These are phyloP conservation scores for Tetrax tetrax DNA, from an alignment of 2,113 vertebrate species.

Conservation along the genomic window DNA sequence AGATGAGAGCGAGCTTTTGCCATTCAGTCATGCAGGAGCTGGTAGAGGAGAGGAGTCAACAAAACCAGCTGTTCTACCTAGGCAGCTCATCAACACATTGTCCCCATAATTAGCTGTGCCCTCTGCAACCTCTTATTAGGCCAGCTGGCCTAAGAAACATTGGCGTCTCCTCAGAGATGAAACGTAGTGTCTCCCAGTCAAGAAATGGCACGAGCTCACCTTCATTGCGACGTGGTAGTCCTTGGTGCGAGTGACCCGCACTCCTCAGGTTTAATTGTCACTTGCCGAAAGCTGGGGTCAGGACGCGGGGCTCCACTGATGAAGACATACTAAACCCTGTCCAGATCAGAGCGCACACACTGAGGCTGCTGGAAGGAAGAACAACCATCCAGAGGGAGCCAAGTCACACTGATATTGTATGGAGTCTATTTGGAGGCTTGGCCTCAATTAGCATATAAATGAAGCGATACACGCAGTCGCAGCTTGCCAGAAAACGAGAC, in stretches of 20 bases:
- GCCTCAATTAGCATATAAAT: constrained; percentile 63
- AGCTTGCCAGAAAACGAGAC: constrained; percentile 19
- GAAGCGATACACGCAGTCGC: background rate
- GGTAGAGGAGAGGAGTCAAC: background rate
- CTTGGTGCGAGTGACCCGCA: rapidly evolving
- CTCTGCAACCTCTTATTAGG: background rate
- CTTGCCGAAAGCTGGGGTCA: background rate
- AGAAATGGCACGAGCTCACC: background rate
- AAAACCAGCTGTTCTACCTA: background rate
- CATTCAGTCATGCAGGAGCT: background rate
- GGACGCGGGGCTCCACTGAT: background rate
- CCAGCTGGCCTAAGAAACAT: background rate
- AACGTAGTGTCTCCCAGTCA: rapidly evolving
- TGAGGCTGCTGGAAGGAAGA: background rate
- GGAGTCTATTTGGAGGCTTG: constrained; percentile 38
- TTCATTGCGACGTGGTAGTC: background rate
- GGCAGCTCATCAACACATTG: rapidly evolving
- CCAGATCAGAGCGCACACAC: background rate
- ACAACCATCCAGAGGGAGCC: background rate
- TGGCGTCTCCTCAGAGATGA: background rate
- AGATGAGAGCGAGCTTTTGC: background rate
- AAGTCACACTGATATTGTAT: constrained; percentile 7
- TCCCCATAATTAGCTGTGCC: background rate
- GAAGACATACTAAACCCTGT: background rate
- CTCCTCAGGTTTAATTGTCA: rapidly evolving